Base-by-base conservation (phyloP, 2,888 invertebrate genomes). In the Hemithea aestivaria region DNA sequence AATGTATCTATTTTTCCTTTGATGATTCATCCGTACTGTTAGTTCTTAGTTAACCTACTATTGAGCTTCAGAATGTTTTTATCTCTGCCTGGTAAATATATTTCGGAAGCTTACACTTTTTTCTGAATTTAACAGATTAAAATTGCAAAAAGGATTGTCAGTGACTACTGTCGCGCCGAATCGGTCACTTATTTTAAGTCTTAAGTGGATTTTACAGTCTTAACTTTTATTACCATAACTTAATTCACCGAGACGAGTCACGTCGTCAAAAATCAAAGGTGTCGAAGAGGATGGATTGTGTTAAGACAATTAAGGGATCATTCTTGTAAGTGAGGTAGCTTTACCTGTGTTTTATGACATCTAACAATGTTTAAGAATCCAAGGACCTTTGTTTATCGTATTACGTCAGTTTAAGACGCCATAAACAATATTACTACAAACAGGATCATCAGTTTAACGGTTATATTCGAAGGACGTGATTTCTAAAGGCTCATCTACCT, bases 271-370 rank as follows among this genome's bases (percentile, higher is more conserved):
- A 55, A 45, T 53, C 54, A 66, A 70, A 69, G 57, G 62, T 59
- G 67, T 65, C 65, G 56, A 58, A 35, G 57, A 49, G 54, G 57
- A 54, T 16, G 57, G 59, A 66, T 69, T 67, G 63, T 62, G 60
- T 69, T 67, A 69, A 69, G 61, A 73, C 73, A 73, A 79, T 79
- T 76, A 76, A 63, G 36, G 61, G 63, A 54, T 64, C 9, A 33
- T 79, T 73, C 71, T 62, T 67, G 74, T 75, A 82, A 82, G 63
- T 75, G 77, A 77, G 79, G 82, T 79, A 81, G 81, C 76, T 58
- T 64, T 84, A 84, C 84, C 84, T 84, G 83, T 56, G 55, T 63
- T 84, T 84, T 82, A 83, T 68, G 72, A 66, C 66, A 35, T 55
- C 51, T 49, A 48, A 74, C 73, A 73, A 73, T 67, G 53, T 56